Base-by-base conservation (phyloP, 92 coral and sea anemone genomes). In the Plumapathes pennacea region DNA sequence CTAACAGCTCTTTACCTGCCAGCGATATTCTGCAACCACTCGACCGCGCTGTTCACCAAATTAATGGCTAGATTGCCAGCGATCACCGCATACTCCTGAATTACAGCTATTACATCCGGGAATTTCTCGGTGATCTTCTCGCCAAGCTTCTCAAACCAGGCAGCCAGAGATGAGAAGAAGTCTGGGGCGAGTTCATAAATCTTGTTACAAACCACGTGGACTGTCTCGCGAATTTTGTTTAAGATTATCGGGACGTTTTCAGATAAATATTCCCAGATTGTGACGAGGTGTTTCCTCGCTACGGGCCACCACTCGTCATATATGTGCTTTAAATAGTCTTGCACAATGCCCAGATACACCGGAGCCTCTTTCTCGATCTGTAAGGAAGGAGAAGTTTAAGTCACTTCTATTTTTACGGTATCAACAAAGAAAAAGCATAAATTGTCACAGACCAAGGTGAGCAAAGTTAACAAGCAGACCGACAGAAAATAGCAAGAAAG, bases 151-250 rank as follows among this genome's bases (percentile, higher is more conserved):
- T 88, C 88, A 19, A 88, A 60, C 70, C 95, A 81, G 25, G 81
- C 84, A 17, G 86, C 88, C 25, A 94, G 57, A 22, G 75, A 72
- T 27, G 85, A 76, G 54, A 89, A 94, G 67, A 94, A 94, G 45
- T 94, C 95, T 28, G 99, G 99, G 17, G 94, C 85, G 14, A 94
- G 68, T 69, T 84, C 90, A 65, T 94, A 94, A 54, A 94, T 69
- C 66, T 72, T 72, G 46, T 60, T 39, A 11, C 78, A 84, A 27
- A 60, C 38, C 24, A 60, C 74, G 32, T 23, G 45, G 25, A 64
- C 32, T 41, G 89, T 43, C 28, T 84, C 96, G 36, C 61, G 79
- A 10, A 71, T 71, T 72, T 74, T 76, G 38, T 83, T 57, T 28
- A 82, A 26, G 38, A 87, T 74, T 52, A 80, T 65, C 33, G 96